Conservation (phyloP, 2,797 vertebrate genomes). For the Denticeps clupeoides region DNA sequence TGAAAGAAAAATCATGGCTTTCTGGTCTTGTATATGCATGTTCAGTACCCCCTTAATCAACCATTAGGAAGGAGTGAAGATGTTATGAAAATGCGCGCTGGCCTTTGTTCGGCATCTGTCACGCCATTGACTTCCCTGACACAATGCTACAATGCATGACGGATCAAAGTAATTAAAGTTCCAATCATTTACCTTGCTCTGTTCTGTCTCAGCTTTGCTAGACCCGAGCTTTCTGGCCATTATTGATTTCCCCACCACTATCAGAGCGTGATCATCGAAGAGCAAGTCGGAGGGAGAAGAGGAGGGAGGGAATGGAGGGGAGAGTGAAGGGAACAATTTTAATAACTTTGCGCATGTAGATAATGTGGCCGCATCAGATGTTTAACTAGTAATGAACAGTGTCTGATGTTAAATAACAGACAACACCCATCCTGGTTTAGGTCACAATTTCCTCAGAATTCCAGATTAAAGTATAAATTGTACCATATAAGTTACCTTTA, state of each 20-base stretch:
- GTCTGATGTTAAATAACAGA: slow-evolving; percentile 47
- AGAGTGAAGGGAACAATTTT: slow-evolving; percentile 36
- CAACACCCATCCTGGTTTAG: slow-evolving; percentile 27
- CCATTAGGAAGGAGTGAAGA: slow-evolving; percentile 67
- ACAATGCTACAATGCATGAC: slow-evolving; percentile 79
- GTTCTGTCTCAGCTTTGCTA: slow-evolving; percentile 71
- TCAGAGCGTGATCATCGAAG: slow-evolving; percentile 51
- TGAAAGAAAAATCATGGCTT: too few relatives aligned
- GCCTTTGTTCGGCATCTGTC: slow-evolving; percentile 76
- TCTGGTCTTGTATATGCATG: slow-evolving; percentile 31
- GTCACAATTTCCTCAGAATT: slow-evolving; percentile 11
- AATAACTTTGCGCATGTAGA: slow-evolving; percentile 55
- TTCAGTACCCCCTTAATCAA: slow-evolving; percentile 69
- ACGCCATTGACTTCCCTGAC: slow-evolving; percentile 72
- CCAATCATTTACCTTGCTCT: slow-evolving; percentile 88
- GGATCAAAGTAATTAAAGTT: slow-evolving; percentile 94
- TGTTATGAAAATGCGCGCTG: slow-evolving; percentile 67
- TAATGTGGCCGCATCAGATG: slow-evolving; percentile 48
- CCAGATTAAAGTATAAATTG: too few relatives aligned
- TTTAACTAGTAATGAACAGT: slow-evolving; percentile 51
- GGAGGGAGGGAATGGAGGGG: slow-evolving; percentile 3
- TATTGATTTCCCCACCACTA: slow-evolving; percentile 62
- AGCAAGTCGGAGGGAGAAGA: not conserved
- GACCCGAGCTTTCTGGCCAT: slow-evolving; percentile 63
- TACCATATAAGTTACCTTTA: too few relatives aligned